A percentile compares a stretch with the other conserved stretches of the same genome.
These are phyloP conservation scores for Phoxinus dragarum DNA, from an alignment of 2,797 vertebrate species.

Conservation along the genomic window DNA sequence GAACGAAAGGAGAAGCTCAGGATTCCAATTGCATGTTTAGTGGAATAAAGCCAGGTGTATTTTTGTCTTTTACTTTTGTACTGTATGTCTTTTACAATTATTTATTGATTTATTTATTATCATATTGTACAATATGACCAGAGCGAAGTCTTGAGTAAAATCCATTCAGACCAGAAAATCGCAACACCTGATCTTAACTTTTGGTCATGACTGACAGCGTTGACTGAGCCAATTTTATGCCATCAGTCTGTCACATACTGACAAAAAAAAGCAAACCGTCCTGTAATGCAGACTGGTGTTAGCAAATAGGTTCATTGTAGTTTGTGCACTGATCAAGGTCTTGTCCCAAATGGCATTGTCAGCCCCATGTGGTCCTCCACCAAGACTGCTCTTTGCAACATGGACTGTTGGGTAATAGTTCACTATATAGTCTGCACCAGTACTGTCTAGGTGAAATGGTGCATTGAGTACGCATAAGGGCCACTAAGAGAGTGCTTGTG, in stretches of 20 bases:
- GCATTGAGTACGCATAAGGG: not conserved
- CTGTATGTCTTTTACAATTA: not conserved
- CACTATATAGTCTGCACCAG: not conserved
- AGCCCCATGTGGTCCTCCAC: not conserved
- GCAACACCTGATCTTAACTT: not conserved
- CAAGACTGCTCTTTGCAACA: not conserved
- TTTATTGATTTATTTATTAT: no score
- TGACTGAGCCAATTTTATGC: not conserved
- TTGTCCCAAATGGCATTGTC: not conserved
- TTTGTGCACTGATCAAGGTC: not conserved
- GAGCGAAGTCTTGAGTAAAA: not conserved
- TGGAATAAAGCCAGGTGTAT: not conserved
- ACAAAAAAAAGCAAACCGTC: not conserved
- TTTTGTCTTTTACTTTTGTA: not conserved
- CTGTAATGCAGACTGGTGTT: not conserved
- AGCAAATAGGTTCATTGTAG: not conserved
- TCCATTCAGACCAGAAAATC: not conserved
- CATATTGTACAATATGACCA: not conserved
- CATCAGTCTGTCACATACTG: not conserved
- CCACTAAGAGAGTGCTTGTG: not conserved
- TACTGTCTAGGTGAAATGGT: not conserved
- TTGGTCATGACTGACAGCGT: not conserved
- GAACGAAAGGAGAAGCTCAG: not conserved
- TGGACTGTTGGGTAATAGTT: not conserved
- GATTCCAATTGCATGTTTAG: not conserved